Conservation (phyloP, 2,797 vertebrate species). For the Pteronotus mesoamericanus region DNA sequence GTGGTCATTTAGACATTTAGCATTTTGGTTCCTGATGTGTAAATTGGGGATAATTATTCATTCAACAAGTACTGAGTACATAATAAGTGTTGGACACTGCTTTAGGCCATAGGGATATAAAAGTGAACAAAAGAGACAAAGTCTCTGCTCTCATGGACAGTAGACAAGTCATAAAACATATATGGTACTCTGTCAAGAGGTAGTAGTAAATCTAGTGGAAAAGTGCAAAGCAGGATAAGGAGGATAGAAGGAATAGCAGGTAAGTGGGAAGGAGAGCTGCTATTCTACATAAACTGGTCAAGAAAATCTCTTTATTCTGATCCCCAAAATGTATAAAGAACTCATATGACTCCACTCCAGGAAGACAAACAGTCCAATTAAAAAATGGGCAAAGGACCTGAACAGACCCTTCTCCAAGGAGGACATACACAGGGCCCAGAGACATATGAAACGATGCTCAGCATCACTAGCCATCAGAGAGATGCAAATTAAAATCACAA, state of each 20-base stretch:
- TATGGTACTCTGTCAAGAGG: background rate
- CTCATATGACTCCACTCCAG: too few relatives aligned
- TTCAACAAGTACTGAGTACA: background rate
- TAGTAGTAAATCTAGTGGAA: background rate
- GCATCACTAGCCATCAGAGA: too few relatives aligned
- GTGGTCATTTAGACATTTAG: background rate
- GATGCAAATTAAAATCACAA: too few relatives aligned
- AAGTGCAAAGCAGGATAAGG: background rate
- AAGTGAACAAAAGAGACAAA: background rate
- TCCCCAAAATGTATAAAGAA: too few relatives aligned
- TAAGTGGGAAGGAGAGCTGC: background rate
- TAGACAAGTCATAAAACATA: background rate
- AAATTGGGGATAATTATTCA: background rate
- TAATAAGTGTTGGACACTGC: background rate
- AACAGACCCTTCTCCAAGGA: too few relatives aligned
- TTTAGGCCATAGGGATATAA: background rate
- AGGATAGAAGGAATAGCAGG: background rate
- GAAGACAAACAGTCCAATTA: too few relatives aligned
- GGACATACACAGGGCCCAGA: too few relatives aligned
- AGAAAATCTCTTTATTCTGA: background rate
- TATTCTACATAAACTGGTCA: background rate
- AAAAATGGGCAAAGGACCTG: too few relatives aligned
- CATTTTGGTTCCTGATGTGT: background rate
- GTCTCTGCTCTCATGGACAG: background rate
- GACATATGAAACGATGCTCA: too few relatives aligned